Evolutionary conservation across 1,140 invertebrate genomes (phyloP), one percentile per base, ranked within the genome.

Genomic region (Piezodorus guildinii): DNA sequence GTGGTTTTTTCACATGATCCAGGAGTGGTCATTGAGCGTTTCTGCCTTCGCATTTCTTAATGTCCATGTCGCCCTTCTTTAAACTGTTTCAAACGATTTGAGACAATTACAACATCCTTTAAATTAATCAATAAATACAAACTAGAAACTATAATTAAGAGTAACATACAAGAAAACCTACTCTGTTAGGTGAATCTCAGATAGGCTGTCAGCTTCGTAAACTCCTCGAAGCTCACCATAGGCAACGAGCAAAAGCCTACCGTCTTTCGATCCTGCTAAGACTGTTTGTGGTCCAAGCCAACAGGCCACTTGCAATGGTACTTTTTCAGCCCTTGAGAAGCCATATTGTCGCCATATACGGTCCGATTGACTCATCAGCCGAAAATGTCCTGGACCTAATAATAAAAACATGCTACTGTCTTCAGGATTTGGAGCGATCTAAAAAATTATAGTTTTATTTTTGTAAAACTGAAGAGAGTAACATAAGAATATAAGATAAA

Each of bases 301-400:
- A 69, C 80, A 80, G 70, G 84, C 83, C 63, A 80, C 83, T 2
- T 81, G 80, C 66, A 90, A 80, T 66, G 82, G 77, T 65, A 88
- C 80, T 67, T 82, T 82, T 68, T 94, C 90, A 19, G 85, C 82
- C 74, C 91, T 91, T 63, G 84, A 81, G 75, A 87, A 91, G 19
- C 88, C 87, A 74, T 86, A 91, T 60, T 88, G 86, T 39, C 88
- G 81, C 81, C 91, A 86, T 6, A 85, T 80, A 1, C 81, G 85
- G 72, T 94, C 90, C n/a, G 83, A 81, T 39, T 86, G 84, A 30
- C 85, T 86, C 71, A 91, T 80, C 61, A 91, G 83, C 69, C 86
- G 83, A 70, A 92, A 87, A 0, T 84, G 80, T 16, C 81, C 81
- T 27, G 80, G 78, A 14, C 90, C 90, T 46, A 86, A 82, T 10